Evolutionary conservation across 2,113 vertebrate genomes (phyloP).

Genomic region (Aepyceros melampus): DNA sequence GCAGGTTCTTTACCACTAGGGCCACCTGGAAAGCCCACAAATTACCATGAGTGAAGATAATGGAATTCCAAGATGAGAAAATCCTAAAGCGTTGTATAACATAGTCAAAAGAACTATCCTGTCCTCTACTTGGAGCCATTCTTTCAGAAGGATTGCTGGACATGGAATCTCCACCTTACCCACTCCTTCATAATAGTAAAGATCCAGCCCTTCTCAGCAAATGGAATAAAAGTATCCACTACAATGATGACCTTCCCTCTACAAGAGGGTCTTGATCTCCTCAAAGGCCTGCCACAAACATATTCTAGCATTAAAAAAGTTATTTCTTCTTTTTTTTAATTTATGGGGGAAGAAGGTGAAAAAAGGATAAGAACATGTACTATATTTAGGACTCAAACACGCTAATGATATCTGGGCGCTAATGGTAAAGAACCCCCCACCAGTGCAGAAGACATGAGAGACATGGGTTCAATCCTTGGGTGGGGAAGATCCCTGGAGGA

Average conservation of each 20-base stretch:
- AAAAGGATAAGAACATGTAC: neutral
- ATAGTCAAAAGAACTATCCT: neutral
- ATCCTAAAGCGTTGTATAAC: neutral
- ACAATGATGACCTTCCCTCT: neutral
- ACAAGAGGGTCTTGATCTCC: neutral
- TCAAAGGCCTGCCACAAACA: neutral
- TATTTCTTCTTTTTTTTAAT: neutral
- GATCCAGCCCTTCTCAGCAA: neutral
- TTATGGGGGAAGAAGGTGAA: neutral
- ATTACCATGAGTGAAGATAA: neutral
- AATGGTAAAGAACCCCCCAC: neutral
- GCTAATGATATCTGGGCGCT: neutral
- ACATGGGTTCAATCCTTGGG: neutral
- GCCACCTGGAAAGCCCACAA: neutral
- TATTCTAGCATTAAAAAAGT: neutral
- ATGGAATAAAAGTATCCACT: neutral
- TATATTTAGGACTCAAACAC: neutral
- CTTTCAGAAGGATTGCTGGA: neutral
- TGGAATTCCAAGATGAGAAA: conserved; percentile 12
- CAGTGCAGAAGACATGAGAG: neutral
- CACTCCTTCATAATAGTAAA: neutral
- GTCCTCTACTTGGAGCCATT: neutral
- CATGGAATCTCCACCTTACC: neutral
- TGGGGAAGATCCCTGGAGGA: neutral
- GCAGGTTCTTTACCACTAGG: neutral